Evolutionary conservation across 2,113 vertebrate genomes (phyloP).

Genomic region (Pteruthius melanotis): DNA sequence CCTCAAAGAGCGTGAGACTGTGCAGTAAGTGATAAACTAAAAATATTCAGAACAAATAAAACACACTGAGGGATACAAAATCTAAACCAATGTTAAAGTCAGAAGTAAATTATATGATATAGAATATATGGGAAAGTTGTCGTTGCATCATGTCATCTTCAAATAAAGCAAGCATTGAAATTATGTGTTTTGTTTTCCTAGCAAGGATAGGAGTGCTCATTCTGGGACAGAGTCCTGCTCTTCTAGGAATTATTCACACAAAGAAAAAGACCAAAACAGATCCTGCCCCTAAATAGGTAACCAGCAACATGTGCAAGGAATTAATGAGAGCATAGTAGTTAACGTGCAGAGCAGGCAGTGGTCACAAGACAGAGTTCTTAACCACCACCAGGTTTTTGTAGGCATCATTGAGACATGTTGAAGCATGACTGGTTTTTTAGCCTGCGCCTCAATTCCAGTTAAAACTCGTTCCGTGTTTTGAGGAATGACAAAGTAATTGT

Average conservation of each 20-base stretch:
- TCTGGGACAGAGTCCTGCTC: neutral
- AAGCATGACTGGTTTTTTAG: neutral
- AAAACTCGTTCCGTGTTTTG: slow-evolving; percentile 17
- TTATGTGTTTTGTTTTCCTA: neutral
- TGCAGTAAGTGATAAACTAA: neutral
- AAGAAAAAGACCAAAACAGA: neutral
- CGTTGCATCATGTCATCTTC: neutral
- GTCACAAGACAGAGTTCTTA: neutral
- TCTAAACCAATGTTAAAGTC: neutral
- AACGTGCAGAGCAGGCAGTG: neutral
- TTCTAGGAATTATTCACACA: neutral
- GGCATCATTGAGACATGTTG: neutral
- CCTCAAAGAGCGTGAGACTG: neutral
- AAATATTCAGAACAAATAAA: neutral
- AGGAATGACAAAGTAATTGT: neutral
- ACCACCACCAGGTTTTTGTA: neutral
- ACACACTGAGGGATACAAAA: neutral
- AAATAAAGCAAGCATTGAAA: neutral
- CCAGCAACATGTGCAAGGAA: neutral
- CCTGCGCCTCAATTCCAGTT: neutral
- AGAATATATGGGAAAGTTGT: neutral
- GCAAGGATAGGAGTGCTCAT: neutral
- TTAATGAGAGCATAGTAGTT: neutral
- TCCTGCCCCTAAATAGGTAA: neutral
- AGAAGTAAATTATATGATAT: neutral